Evolutionary conservation across 2,888 invertebrate genomes (phyloP).

Genomic region (Chymomyza caudatula): DNA sequence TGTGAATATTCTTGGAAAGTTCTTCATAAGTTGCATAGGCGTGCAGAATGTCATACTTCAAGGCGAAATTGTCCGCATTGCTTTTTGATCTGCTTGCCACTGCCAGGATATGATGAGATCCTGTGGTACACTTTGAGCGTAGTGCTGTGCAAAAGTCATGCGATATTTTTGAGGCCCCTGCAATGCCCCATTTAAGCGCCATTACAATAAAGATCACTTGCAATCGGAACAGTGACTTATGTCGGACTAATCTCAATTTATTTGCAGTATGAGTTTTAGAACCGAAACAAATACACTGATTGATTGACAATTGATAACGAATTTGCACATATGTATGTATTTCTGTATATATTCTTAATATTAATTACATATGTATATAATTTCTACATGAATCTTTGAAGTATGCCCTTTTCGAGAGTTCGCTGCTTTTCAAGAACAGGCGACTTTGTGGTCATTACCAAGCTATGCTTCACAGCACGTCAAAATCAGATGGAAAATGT

Average conservation of each 20-base stretch:
- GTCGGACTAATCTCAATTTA: background rate
- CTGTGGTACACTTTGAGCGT: conserved; percentile 81
- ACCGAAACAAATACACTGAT: background rate
- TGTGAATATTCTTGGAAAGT: conserved; percentile 84
- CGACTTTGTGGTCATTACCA: too few species aligned
- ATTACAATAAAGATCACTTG: conserved; percentile 16
- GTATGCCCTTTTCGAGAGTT: too few species aligned
- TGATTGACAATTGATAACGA: background rate
- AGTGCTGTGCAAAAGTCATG: conserved; percentile 88
- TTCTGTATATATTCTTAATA: too few species aligned
- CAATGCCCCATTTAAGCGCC: conserved; percentile 87
- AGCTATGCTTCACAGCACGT: too few species aligned
- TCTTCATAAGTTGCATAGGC: conserved; percentile 86
- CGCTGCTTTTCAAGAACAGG: too few species aligned
- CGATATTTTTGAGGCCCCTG: conserved; percentile 88
- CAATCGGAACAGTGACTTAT: background rate
- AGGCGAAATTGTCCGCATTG: conserved; percentile 85
- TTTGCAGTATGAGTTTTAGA: background rate
- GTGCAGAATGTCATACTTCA: conserved; percentile 82
- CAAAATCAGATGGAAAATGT: too few species aligned
- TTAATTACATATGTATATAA: too few species aligned
- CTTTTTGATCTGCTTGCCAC: conserved; percentile 85
- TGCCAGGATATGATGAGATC: conserved; percentile 84
- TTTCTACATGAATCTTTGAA: too few species aligned
- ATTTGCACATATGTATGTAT: background rate